Conservation (phyloP, 1,140 invertebrate species). For the Danaus plexippus region DNA sequence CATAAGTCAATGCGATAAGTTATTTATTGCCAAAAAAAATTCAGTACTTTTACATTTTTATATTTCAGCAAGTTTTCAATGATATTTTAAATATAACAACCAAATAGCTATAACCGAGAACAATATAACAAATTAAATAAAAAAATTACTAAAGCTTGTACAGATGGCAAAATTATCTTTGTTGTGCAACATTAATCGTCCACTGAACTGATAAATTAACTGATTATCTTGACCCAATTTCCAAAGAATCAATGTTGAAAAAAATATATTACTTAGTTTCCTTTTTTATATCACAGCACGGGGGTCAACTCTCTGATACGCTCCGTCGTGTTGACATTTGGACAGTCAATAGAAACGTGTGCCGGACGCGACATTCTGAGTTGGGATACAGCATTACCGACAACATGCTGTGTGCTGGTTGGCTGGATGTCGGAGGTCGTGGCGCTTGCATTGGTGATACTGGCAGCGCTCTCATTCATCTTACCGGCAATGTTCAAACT, state of each 20-base stretch:
- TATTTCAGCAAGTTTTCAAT: too few relatives aligned
- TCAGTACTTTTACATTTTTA: too few relatives aligned
- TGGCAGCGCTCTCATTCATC: constrained; percentile 73
- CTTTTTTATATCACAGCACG: constrained; percentile 20
- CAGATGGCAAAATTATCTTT: too few relatives aligned
- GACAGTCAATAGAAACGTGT: constrained; percentile 18
- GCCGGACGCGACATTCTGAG: constrained; percentile 14
- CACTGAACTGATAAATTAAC: too few relatives aligned
- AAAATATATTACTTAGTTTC: not conserved
- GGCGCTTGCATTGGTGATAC: constrained; percentile 68
- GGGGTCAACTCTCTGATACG: constrained; percentile 17
- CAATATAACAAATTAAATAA: too few relatives aligned
- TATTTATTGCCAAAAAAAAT: too few relatives aligned
- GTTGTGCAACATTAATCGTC: too few relatives aligned
- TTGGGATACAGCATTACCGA: constrained; percentile 14
- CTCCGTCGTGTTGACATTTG: constrained; percentile 26
- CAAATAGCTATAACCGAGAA: too few relatives aligned
- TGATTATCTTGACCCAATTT: not conserved
- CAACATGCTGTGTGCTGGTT: constrained; percentile 31
- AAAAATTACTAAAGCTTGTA: too few relatives aligned
- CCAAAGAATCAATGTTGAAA: too few relatives aligned
- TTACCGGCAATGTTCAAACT: constrained; percentile 26
- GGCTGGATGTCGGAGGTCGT: constrained; percentile 35
- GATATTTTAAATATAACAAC: too few relatives aligned
- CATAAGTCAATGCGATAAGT: too few relatives aligned